These are phyloP conservation scores for Cheiracanthium punctorium DNA, from an alignment of 2,888 invertebrate species.

Conservation along the genomic window DNA sequence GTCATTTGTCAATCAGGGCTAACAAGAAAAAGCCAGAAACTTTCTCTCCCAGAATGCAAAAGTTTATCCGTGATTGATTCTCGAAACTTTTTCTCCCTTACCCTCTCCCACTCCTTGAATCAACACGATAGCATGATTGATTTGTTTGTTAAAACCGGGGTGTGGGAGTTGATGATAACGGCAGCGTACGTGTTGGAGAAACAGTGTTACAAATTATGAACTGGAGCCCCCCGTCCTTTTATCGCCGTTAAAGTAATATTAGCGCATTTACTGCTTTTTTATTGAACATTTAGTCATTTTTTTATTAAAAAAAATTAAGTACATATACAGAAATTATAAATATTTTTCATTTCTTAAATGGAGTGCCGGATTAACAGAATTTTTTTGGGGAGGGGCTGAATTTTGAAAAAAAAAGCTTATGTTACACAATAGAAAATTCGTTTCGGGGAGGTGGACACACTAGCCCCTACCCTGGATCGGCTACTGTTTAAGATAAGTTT, in stretches of 20 bases:
- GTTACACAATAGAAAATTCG: no score
- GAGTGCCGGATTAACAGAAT: no score
- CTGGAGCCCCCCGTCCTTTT: neutral
- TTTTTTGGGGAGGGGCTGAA: no score
- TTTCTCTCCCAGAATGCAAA: neutral
- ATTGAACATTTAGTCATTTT: no score
- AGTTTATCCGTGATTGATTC: neutral
- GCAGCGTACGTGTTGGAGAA: neutral
- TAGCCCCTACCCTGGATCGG: no score
- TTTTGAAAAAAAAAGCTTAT: no score
- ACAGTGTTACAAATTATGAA: neutral
- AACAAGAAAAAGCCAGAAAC: conserved; percentile 17
- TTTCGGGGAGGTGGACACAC: no score
- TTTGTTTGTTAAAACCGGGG: neutral
- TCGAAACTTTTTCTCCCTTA: neutral
- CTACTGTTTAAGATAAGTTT: no score
- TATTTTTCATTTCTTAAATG: no score
- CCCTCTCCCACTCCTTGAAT: neutral
- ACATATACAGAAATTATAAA: no score
- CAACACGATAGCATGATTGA: neutral
- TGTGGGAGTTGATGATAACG: neutral
- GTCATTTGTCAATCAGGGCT: conserved; percentile 60
- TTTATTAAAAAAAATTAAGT: no score
- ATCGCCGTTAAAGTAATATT: neutral
- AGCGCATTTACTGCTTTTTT: no score